A percentile compares a stretch with the other conserved stretches of the same genome.
These are phyloP conservation scores for Hybognathus amarus DNA, from an alignment of 2,797 vertebrate species.

Conservation along the genomic window DNA sequence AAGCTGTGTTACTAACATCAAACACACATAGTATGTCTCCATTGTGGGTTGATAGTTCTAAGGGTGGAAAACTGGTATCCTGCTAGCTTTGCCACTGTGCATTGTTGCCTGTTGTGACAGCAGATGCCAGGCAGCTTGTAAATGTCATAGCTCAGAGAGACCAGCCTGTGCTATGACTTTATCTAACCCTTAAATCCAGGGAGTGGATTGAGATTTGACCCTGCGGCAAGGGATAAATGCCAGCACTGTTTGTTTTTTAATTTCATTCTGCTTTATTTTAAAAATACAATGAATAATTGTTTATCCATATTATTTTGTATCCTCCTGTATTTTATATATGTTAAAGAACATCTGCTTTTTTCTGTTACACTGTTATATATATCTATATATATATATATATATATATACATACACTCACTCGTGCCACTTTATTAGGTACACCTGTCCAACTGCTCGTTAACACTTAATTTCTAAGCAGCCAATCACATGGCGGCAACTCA, in stretches of 20 bases:
- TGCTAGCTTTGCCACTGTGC: conserved; percentile 20
- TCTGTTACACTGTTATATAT: too few species aligned
- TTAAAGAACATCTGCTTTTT: not conserved
- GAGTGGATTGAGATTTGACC: not conserved
- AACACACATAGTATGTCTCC: not conserved
- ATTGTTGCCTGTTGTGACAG: conserved; percentile 33
- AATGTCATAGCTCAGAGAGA: conserved; percentile 48
- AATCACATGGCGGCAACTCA: too few species aligned
- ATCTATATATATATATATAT: too few species aligned
- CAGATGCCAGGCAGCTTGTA: conserved; percentile 41
- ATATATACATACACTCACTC: too few species aligned
- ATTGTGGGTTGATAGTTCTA: not conserved
- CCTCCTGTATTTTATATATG: not conserved
- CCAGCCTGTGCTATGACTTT: conserved; percentile 15
- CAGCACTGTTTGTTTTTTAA: not conserved
- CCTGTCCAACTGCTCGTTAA: too few species aligned
- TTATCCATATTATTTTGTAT: not conserved
- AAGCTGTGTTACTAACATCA: not conserved
- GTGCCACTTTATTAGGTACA: too few species aligned
- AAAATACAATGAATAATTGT: not conserved
- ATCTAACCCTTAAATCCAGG: conserved; percentile 20
- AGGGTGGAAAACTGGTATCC: conserved; percentile 1
- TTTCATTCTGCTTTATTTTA: not conserved
- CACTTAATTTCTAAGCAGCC: too few species aligned
- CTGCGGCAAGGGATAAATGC: not conserved